Conservation (phyloP, 1,140 invertebrate species). For the Mactra quadrangularis region DNA sequence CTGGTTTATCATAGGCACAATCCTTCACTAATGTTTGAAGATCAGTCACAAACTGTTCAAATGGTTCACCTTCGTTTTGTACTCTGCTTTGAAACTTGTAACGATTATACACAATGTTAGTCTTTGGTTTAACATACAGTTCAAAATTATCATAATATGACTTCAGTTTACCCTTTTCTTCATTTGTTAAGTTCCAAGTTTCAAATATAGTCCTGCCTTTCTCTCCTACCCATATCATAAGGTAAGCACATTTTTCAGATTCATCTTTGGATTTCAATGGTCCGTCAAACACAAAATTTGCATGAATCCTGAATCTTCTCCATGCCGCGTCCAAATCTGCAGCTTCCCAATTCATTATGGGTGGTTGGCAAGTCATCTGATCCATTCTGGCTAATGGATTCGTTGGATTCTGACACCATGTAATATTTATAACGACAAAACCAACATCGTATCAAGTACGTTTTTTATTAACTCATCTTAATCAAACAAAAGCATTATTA, state of each 20-base stretch:
- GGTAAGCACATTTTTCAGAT: constrained; percentile 35
- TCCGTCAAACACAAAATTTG: constrained; percentile 26
- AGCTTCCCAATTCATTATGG: constrained; percentile 26
- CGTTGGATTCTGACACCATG: too few species aligned
- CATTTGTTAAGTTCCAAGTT: constrained; percentile 36
- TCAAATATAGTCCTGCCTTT: constrained; percentile 9
- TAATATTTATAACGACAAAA: too few species aligned
- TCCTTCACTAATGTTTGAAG: constrained; percentile 55
- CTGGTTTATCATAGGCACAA: constrained; percentile 50
- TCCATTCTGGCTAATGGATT: too few species aligned
- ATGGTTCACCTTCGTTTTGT: constrained; percentile 46
- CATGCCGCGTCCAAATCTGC: constrained; percentile 2
- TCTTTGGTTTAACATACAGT: constrained; percentile 50
- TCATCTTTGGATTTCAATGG: constrained; percentile 7
- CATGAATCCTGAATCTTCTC: background rate
- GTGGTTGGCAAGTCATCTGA: constrained; percentile 10
- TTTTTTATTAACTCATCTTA: too few species aligned
- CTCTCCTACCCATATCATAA: constrained; percentile 39
- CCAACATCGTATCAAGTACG: too few species aligned
- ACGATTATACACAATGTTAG: constrained; percentile 49
- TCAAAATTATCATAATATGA: constrained; percentile 34
- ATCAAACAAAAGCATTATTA: too few species aligned
- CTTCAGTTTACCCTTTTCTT: background rate
- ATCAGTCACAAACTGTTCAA: constrained; percentile 65
- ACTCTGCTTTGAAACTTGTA: constrained; percentile 52